These are phyloP conservation scores for Thomomys bottae DNA, from an alignment of 2,113 vertebrate species.

Conservation along the genomic window DNA sequence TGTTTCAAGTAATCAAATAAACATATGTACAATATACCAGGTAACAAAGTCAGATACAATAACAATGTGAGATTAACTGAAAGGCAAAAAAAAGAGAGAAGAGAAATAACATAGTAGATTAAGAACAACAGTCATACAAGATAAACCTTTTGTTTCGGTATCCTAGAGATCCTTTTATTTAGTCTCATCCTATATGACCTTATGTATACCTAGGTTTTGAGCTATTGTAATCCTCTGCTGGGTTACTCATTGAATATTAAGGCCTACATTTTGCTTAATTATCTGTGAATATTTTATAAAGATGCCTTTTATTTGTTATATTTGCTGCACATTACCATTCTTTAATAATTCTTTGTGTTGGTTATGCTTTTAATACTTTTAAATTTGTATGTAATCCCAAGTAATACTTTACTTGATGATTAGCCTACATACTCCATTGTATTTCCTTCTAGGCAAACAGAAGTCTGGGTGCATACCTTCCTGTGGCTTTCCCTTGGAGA, in stretches of 20 bases:
- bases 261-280: conserved; percentile 6
- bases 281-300: conserved; percentile 30
- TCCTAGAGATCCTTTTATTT: no score
- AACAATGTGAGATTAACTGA: no score
- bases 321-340: background rate
- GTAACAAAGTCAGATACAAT: no score
- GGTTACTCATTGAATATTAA: conserved; percentile 3
- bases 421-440: background rate
- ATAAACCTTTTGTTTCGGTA: no score
- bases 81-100: no score
- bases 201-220: no score
- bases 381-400: background rate
- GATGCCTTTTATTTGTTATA: background rate
- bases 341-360: background rate
- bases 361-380: conserved; percentile 43
- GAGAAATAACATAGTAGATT: no score
- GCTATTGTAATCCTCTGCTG: no score
- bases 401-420: background rate
- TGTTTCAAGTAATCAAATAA: no score
- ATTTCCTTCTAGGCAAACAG: background rate
- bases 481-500: conserved; percentile 16
- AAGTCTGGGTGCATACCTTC: background rate
- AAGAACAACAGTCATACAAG: no score
- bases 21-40: no score
- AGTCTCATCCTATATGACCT: no score